These are phyloP conservation scores for Podilymbus podiceps DNA, from an alignment of 2,113 vertebrate species.

Conservation along the genomic window DNA sequence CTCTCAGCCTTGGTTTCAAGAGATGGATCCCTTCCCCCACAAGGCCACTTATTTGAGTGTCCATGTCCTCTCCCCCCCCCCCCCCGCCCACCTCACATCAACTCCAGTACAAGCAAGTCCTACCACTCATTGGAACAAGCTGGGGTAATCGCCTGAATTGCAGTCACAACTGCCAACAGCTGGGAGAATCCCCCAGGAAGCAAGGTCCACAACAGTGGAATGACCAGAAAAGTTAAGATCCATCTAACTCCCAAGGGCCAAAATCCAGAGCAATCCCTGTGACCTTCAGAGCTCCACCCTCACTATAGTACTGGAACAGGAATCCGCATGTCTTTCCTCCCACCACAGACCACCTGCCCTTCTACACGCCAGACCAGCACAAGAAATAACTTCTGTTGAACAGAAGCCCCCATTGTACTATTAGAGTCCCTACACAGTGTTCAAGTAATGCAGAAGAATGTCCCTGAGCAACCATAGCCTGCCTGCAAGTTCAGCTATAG, in stretches of 20 bases:
- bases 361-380: neutral
- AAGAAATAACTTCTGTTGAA: neutral
- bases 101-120: neutral
- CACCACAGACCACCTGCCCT: neutral
- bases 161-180: neutral
- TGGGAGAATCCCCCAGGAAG: neutral
- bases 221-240: neutral
- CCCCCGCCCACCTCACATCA: neutral
- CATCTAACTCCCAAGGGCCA: neutral
- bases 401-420: neutral
- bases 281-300: neutral
- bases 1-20: neutral
- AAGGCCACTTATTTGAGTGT: neutral
- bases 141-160: neutral
- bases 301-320: neutral
- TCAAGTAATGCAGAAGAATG: neutral
- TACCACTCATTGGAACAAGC: accelerated
- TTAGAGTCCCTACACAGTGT: neutral
- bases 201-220: neutral
- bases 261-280: neutral
- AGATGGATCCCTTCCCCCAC: neutral
- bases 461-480: neutral
- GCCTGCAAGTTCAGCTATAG: neutral
- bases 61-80: too few relatives aligned
- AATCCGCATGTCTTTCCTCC: neutral